Evolutionary conservation across 1,140 invertebrate genomes (phyloP), one percentile per base, ranked within the genome.

Genomic region (Pachyrhynchus sulphureomaculatus): DNA sequence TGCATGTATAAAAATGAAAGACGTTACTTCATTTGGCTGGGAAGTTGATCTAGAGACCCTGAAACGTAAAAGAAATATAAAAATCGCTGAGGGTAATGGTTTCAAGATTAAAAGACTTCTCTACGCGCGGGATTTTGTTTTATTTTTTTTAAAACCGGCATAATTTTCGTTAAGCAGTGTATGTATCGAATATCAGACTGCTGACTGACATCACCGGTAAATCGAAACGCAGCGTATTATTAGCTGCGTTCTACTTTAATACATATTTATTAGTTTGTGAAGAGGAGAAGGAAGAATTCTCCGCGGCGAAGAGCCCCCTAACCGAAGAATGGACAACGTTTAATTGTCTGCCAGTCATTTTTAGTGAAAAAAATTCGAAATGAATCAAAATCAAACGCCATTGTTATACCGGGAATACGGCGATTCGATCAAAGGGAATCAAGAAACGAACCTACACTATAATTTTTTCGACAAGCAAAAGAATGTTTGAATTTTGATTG

Each of bases 181-280:
- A 58, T 17, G 10, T 39, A 58, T 58, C 45, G 56, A 56, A 48
- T 24, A 58, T 58, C 56, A 49, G 36, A 48, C 56, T 29, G 24
- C 44, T 60, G 48, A 60, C 49, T 54, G 59, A 62, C 59, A 47
- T 10, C 20, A 41, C 37, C 52, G 33, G 49, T 54, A 36, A 54
- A 59, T 59, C 57, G 57, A 53, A 34, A 51, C 49, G 59, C 42
- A 54, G 52, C 59, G 47, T 62, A 55, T 62, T 62, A 62, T 62
- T 62, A 62, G 49, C 59, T 13, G 47, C 23, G 59, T 59, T 59
- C 57, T 59, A 47, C 57, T 62, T 62, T 62, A 62, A 62, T 62
- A 62, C 59, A 62, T 62, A 62, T 62, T 62, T 62, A 62, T 62
- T 62, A 62, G 59, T 62, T 62, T 62, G 59, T 55, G 59, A 62